Evolutionary conservation across 2,888 invertebrate species (phyloP), one percentile per base, ranked within the genome.

Genomic region (Drosophila diplacantha): DNA sequence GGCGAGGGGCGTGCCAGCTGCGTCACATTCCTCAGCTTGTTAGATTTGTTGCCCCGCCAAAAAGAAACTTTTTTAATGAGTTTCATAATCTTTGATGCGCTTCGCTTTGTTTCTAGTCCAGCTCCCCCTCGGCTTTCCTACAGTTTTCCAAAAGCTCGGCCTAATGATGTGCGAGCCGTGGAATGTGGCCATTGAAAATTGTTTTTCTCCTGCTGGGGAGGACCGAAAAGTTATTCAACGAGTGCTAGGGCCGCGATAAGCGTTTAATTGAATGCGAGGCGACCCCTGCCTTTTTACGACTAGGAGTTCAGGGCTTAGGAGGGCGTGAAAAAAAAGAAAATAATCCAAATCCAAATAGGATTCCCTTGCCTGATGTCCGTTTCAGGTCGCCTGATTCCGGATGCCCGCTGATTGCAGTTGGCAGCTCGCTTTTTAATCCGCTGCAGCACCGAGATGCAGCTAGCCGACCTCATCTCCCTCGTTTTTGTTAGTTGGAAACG

Each of bases 41-140:
- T 60, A 64, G 71, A 71, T 69, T 74, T 75, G 66, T 71, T 69
- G 65, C 59, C 56, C 56, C 57, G 54, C 63, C 61, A 20, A 20
- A 20, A 46, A 11, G 29, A 79, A 83, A 80, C 57, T 75, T 80
- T 83, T 83, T 81, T 80, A 80, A 80, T 80, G 80, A 83, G 77
- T 80, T 83, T 70, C 69, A 73, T 74, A 76, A 83, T 81, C 76
- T 78, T 71, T 73, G 73, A 61, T 74, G 78, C 75, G 73, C 73
- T 69, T 74, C 65, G 62, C 64, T 59, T 67, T 47, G 58, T 61
- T 43, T 57, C 57, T 37, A 52, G 26, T 31, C 31, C 58, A 24
- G 20, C 31, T 34, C 22, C 53, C n/a, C n/a, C 11, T 20, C 16
- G 3, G 26, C 12, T 43, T 26, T 32, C 26, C 34, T 1, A 26